Evolutionary conservation across 2,888 invertebrate species (phyloP), one percentile per base, ranked within the genome.

Genomic region (Dinocampus coccinellae): DNA sequence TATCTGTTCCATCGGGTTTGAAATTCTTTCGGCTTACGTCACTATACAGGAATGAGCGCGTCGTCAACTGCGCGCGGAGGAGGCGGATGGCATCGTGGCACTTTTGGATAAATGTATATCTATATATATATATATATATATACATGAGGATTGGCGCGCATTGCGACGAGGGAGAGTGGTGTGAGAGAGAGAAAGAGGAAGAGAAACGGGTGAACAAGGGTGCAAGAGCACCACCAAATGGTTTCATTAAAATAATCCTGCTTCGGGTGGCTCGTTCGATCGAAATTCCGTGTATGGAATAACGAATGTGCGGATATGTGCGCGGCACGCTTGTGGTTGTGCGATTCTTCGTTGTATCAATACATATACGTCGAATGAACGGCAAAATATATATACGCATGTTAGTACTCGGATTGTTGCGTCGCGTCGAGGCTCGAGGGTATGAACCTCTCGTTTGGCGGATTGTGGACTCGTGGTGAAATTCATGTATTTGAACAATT

Each of bases 401-500:
- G 67, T 72, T 63, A 22, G 62, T 70, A 71, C 60, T 70, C 69
- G 68, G 67, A 74, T 76, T 73, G 71, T 71, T 76, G 74, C 73
- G 63, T 71, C 26, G 68, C 62, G 62, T 57, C 69, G 63, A 52
- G 29, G 62, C 67, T 70, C 20, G 70, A 69, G 57, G 33, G 20
- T 34, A 57, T 70, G 65, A 67, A 69, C 68, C 65, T 58, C 47
- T 73, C 69, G 74, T 61, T 52, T 74, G 69, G 65, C 57, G 73
- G 57, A 67, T 66, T 68, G 61, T 36, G 66, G 65, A 61, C 67
- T 72, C n/a, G 75, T 78, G 77, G 77, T 79, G 81, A 79, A 82
- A 82, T 80, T 83, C 83, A 82, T 82, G 83, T 83, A 80, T 83
- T 76, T 77, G 78, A 83, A 83, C 83, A 83, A 83, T 83, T 83